Evolutionary conservation across 2,797 vertebrate species (phyloP), one percentile per base, ranked within the genome.

Genomic region (Toxotes lorentzi): DNA sequence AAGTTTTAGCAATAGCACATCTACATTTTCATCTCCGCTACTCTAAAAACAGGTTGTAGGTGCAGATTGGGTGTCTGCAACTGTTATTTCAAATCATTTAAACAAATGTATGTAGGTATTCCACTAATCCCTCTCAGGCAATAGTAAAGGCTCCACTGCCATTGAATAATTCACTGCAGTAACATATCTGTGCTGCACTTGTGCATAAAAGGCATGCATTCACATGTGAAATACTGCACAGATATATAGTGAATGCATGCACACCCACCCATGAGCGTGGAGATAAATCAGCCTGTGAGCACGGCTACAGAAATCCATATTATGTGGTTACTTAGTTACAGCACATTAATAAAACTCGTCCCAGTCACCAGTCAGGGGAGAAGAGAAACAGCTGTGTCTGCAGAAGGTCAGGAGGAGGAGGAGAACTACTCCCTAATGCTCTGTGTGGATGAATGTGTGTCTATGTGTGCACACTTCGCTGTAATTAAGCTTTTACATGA

Each of bases 301-400:
- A 75, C 81, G 47, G 78, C 81, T 78, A 79, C 86, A 90, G 81
- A 90, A 81, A 90, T 88, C 79, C 87, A 81, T 88, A 91, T 92
- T 90, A 91, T 93, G 89, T 84, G 90, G 90, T 93, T 91, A 92
- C 93, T 93, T 91, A 92, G 92, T 92, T 93, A 92, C 91, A 89
- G 90, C 73, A 78, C 91, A 90, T 93, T 91, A 92, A 93, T 91
- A 91, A 90, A 86, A 86, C 78, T 70, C 21, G n/a, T 84, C 84
- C 82, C 76, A 86, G 88, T 89, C 88, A 83, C 82, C 66, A 75
- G 82, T 70, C 80, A 78, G 82, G 73, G 73, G 53, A 82, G 88
- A 94, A 88, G 90, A 84, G 87, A 81, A 90, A 64, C 90, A 93
- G 84, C 84, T 91, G 93, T 84, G 85, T 85, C 88, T 70, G 32